These are phyloP conservation scores for Nebria ingens DNA, from an alignment of 1,140 invertebrate genomes.

Conservation along the genomic window DNA sequence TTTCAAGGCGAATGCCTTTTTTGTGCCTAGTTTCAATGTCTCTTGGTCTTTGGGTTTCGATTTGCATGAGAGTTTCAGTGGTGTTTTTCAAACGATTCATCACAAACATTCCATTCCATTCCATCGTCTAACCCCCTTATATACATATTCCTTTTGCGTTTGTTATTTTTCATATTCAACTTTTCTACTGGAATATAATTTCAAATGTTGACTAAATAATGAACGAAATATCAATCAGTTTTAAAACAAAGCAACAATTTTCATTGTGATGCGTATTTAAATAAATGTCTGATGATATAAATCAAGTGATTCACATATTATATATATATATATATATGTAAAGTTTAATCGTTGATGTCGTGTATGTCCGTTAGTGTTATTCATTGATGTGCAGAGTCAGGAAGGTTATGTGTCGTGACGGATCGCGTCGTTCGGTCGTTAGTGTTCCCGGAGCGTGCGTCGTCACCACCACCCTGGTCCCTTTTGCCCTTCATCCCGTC, in stretches of 20 bases:
- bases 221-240: too few species aligned
- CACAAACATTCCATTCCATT: background rate
- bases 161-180: constrained; percentile 14
- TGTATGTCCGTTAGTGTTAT: too few species aligned
- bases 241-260: too few species aligned
- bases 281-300: too few species aligned
- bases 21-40: background rate
- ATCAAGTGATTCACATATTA: too few species aligned
- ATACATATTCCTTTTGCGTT: background rate
- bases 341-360: too few species aligned
- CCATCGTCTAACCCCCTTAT: background rate
- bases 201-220: too few species aligned
- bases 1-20: constrained; percentile 17
- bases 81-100: constrained; percentile 2
- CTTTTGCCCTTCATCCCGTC: background rate
- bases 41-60: background rate
- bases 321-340: too few species aligned
- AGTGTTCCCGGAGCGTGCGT: constrained; percentile 22
- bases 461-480: background rate
- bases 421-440: constrained; percentile 22
- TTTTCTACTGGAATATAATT: too few species aligned
- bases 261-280: too few species aligned
- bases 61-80: background rate
- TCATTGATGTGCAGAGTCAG: too few species aligned
- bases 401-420: constrained; percentile 11